A percentile compares a stretch with the other conserved stretches of the same genome.
phyloP scores from a whole-genome alignment of 2,113 vertebrate genomes.

The Holacanthus passer region DNA sequence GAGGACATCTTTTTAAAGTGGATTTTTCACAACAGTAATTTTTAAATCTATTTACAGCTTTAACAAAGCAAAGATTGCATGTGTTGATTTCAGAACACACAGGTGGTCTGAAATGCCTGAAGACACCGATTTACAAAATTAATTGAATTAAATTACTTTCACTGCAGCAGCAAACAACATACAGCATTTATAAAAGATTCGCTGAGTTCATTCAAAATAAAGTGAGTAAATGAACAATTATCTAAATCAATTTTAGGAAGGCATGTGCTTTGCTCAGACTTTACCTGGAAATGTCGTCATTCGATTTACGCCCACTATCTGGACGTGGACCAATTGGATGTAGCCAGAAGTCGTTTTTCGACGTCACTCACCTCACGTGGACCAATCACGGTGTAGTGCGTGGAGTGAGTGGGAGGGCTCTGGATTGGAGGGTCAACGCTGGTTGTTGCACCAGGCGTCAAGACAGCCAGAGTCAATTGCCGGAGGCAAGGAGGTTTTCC shows the following conservation, averaged over 20 bases:
- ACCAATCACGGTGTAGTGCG: slow-evolving; percentile 78
- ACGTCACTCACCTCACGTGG: slow-evolving; percentile 77
- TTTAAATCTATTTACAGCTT: not conserved
- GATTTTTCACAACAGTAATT: not conserved
- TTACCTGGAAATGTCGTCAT: slow-evolving; percentile 59
- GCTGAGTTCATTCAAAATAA: not conserved
- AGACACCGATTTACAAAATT: not conserved
- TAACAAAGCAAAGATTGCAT: not conserved
- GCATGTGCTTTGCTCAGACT: slow-evolving; percentile 25
- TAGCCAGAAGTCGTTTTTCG: slow-evolving; percentile 30
- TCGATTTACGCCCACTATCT: slow-evolving; percentile 42
- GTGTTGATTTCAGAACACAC: not conserved
- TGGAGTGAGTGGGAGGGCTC: slow-evolving; percentile 64
- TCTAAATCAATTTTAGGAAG: not conserved
- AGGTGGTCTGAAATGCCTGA: not conserved
- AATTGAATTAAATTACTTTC: not conserved
- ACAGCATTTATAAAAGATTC: not conserved
- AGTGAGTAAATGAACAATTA: not conserved
- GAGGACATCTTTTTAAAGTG: not conserved
- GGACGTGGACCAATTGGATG: slow-evolving; percentile 83
- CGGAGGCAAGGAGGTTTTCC: fast-evolving
- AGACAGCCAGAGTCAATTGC: not conserved
- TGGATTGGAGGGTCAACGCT: slow-evolving; percentile 22
- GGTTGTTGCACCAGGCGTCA: not conserved
- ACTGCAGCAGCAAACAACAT: not conserved